Percentiles rank a stretch among this genome's conserved stretches.
Evolutionary conservation across 2,113 vertebrate species (phyloP).

Genomic region (Dinomys branickii): DNA sequence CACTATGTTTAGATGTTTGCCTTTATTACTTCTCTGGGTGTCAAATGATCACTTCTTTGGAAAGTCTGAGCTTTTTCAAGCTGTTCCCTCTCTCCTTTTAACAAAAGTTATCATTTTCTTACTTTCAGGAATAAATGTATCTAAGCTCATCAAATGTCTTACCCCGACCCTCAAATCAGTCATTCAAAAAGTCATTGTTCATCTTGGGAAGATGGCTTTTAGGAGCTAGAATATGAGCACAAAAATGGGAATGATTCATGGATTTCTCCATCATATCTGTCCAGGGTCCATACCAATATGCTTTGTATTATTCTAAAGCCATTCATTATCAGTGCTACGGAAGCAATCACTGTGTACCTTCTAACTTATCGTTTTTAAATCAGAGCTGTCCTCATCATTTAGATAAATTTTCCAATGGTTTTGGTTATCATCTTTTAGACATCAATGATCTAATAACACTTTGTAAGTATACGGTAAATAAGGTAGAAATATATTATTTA

Average conservation of each 20-base stretch:
- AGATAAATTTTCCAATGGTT: neutral
- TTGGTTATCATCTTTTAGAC: neutral
- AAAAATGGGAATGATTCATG: neutral
- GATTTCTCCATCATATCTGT: neutral
- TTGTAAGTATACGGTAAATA: neutral
- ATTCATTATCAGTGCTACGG: neutral
- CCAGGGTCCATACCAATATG: neutral
- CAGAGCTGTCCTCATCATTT: neutral
- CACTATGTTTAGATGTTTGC: neutral
- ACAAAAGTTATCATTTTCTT: neutral
- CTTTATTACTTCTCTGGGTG: neutral
- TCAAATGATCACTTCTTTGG: neutral
- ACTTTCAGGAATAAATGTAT: neutral
- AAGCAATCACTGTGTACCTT: neutral
- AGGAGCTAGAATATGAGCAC: neutral
- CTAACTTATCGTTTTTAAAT: neutral
- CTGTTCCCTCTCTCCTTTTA: neutral
- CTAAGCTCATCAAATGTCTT: neutral
- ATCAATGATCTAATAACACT: neutral
- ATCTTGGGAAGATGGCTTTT: neutral
- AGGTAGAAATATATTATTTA: neutral
- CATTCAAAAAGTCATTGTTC: neutral
- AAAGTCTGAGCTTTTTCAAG: neutral
- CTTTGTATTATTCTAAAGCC: neutral
- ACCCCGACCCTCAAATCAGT: neutral